Evolutionary conservation across 2,888 invertebrate species (phyloP), one percentile per base, ranked within the genome.

Genomic region (Chorisops tibialis): DNA sequence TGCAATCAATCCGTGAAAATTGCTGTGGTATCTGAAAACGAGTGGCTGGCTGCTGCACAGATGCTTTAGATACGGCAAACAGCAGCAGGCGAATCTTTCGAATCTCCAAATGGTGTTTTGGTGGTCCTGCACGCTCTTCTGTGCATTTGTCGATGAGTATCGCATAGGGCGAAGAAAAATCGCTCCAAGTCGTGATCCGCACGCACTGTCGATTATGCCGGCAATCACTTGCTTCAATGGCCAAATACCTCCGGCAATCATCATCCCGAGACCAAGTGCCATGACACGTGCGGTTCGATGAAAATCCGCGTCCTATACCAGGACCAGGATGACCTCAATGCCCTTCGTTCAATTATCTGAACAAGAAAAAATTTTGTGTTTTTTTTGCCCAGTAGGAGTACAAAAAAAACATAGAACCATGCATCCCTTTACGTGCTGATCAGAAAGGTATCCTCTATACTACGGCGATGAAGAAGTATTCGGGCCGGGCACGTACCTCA

Each of bases 221-320:
- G 14, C 56, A 56, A 43, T 56, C 56, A 56, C 56, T 56, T 56
- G 56, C 30, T 56, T 14, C 45, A 24, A 16, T 56, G 21, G 24
- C 9, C 24, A 24, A 56, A 35, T 9, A 21, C 16, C 30, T 12
- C 30, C 45, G 45, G 43, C 30, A 43, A 45, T 30, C 30, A 56
- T 56, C 43, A 56, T 56, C 56, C 56, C 30, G 14, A 45, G 12
- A 56, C 56, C 45, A 43, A 56, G 56, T 43, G 56, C 24, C 30
- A 2, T 56, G 56, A 43, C 56, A 56, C 56, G 56, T 45, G 56
- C 56, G 43, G 16, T 43, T 39, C 37, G 38, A 52, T 39, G 30
- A 43, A 56, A 56, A 56, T 45, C 30, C 19, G 56, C 56, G 43
- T 43, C 18, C 45, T 30, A 18, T 14, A 11, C 16, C n/a, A 18